Evolutionary conservation across 2,797 vertebrate genomes (phyloP), one percentile per base, ranked within the genome.

Genomic region (Rhinatrema bivittatum): DNA sequence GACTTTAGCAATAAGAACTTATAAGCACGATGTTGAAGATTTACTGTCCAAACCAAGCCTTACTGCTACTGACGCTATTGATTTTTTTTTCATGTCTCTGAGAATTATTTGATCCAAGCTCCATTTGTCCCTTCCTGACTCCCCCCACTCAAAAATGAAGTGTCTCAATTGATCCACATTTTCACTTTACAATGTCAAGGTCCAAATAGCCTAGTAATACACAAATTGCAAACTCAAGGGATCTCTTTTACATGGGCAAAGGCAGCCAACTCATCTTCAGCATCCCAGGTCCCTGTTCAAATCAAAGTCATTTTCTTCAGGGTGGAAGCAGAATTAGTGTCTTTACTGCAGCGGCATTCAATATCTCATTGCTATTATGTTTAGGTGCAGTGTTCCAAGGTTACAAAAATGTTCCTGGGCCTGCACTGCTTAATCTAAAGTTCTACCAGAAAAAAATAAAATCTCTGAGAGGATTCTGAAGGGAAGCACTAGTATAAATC

Each of bases 81-180:
- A 75, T 76, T 70, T 75, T 37, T n/a, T n/a, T 16, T 20, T 58
- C 23, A 45, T 42, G 53, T 35, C 50, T 26, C 25, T 49, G 20
- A 67, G 49, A 62, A 76, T 57, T 68, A 54, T 52, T 63, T 69
- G 40, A 74, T 60, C 36, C 40, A 53, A 68, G 50, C 15, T 23
- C 23, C 56, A 32, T 46, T 68, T 74, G 34, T 41, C 28, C 56
- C 38, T n/a, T n/a, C n/a, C n/a, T n/a, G n/a, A n/a, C n/a, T n/a
- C n/a, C n/a, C n/a, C n/a, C n/a, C n/a, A n/a, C n/a, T 48, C 60
- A 53, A 65, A 66, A 69, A 67, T 58, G 17, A 60, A 65, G 40
- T 50, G 12, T 60, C 20, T 0, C 21, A 29, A 20, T 39, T 57
- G 27, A 72, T 57, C 42, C 32, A 53, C 59, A 65, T 56, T 62